phyloP scores from a whole-genome alignment of 2,797 vertebrate species.

The Sebastes oblongus region DNA sequence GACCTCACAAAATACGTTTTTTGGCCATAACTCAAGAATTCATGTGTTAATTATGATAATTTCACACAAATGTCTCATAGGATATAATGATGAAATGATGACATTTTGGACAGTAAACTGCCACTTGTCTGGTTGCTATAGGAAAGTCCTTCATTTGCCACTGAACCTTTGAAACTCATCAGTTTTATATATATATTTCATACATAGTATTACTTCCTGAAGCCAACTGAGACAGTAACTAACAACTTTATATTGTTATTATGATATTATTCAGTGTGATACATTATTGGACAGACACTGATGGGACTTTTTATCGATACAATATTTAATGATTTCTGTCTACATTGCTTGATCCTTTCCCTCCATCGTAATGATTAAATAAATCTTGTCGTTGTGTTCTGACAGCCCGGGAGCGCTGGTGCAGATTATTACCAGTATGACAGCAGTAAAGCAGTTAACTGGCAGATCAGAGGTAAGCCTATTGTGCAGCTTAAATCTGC shows the following conservation, averaged over 20 bases:
- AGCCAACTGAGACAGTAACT: background rate
- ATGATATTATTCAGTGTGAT: background rate
- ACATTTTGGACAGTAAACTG: background rate
- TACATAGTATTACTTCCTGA: background rate
- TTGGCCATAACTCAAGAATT: too few species aligned
- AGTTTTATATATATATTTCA: background rate
- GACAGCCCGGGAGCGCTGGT: slow-evolving; percentile 89
- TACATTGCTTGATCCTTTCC: background rate
- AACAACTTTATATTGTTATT: background rate
- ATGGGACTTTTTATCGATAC: background rate
- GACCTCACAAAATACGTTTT: too few species aligned
- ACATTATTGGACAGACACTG: background rate
- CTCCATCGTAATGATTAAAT: background rate
- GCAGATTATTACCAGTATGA: slow-evolving; percentile 94
- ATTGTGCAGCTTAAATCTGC: slow-evolving; percentile 1
- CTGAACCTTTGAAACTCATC: slow-evolving; percentile 17
- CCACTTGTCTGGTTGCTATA: background rate
- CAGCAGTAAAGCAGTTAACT: slow-evolving; percentile 93
- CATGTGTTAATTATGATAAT: too few species aligned
- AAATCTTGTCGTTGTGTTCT: slow-evolving; percentile 21
- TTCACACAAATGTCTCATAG: too few species aligned
- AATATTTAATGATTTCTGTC: background rate
- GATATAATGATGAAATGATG: background rate
- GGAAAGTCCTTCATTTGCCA: slow-evolving; percentile 17
- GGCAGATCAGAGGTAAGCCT: slow-evolving; percentile 91